Conservation (phyloP, 2,113 vertebrate genomes). For the Corythornis madagascariensis region DNA sequence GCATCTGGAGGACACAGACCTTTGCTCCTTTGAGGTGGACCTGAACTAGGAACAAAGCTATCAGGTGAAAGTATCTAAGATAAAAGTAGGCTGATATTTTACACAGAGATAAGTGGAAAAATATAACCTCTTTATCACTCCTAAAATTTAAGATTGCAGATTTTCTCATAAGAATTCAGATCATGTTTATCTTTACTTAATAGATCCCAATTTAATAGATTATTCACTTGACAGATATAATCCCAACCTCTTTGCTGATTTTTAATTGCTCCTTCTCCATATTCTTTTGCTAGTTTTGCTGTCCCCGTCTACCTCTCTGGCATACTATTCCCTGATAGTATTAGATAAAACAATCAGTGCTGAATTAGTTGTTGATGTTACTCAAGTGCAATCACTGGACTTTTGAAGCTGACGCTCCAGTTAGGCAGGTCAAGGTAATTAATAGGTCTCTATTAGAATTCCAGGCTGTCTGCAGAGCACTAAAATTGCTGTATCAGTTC, state of each 20-base stretch:
- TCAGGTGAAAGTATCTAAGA: neutral
- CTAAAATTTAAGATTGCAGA: neutral
- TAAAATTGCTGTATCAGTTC: neutral
- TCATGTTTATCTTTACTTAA: neutral
- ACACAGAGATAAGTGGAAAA: neutral
- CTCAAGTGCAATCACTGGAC: neutral
- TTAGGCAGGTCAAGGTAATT: neutral
- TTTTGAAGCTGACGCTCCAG: neutral
- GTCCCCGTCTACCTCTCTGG: neutral
- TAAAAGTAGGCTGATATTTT: neutral
- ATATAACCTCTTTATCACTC: neutral
- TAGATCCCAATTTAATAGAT: neutral
- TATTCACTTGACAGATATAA: neutral
- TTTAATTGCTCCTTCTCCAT: neutral
- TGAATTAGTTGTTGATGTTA: slow-evolving; percentile 5
- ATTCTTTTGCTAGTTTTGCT: neutral
- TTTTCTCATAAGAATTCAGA: neutral
- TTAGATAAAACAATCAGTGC: neutral
- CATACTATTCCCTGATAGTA: neutral
- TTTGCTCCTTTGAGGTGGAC: neutral
- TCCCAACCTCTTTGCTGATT: neutral
- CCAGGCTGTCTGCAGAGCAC: neutral
- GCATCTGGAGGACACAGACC: neutral
- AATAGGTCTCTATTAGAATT: neutral
- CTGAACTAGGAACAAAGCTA: neutral